These are phyloP conservation scores for Sarcophilus harrisii DNA, from an alignment of 2,797 vertebrate genomes.

Conservation along the genomic window DNA sequence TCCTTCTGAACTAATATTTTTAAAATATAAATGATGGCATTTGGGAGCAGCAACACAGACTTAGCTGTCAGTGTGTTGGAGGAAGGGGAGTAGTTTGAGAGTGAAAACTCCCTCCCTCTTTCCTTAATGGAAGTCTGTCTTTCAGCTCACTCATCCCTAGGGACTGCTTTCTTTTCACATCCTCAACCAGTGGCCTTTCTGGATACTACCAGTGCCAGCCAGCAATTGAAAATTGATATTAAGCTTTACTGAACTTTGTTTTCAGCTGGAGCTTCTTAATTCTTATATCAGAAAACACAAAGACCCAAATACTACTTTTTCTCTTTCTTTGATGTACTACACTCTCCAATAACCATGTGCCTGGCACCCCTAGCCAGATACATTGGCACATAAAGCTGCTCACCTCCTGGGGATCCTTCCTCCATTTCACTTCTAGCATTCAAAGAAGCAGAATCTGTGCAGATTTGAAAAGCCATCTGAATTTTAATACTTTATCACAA, in stretches of 20 bases:
- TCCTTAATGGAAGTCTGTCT: not conserved
- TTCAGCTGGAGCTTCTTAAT: not conserved
- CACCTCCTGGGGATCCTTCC: not conserved
- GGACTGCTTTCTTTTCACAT: not conserved
- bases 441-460: not conserved
- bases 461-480: not conserved
- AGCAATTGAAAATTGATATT: not conserved
- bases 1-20: not conserved
- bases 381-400: not conserved
- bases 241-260: not conserved
- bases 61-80: not conserved
- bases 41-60: not conserved
- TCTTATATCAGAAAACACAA: not conserved
- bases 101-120: not conserved
- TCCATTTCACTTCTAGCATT: not conserved
- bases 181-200: not conserved
- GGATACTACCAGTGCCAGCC: not conserved
- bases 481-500: not conserved
- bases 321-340: not conserved
- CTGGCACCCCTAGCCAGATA: not conserved
- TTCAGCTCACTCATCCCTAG: not conserved
- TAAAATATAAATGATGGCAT: not conserved
- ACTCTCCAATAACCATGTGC: not conserved
- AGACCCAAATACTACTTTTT: not conserved
- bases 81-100: not conserved